Evolutionary conservation across 2,113 vertebrate genomes (phyloP), one percentile per base, ranked within the genome.

Genomic region (Corvus hawaiiensis): DNA sequence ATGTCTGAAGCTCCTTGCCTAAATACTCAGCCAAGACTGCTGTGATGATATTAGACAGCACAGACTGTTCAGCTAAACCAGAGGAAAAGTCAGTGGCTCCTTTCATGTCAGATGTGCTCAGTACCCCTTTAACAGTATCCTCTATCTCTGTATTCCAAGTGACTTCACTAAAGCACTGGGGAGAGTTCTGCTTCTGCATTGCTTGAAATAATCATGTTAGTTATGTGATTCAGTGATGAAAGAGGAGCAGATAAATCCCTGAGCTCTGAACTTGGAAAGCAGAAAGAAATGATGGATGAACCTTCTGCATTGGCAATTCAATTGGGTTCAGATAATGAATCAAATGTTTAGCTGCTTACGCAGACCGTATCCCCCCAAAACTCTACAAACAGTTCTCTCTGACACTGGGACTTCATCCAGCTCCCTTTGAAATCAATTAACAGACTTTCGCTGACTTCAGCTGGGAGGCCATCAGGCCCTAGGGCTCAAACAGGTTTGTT

Each of bases 1-100:
- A 52, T 88, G 90, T 97, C 96, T 96, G 97, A 98, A 97, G 89
- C 94, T 96, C 85, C 82, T 78, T 89, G 92, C 93, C 97, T 97
- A 97, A 98, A 97, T 94, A 77, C 48, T 92, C n/a, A 78, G 93
- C 86, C 90, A 90, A 79, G 62, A 49, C 44, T 94, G 83, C 73
- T 3, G 22, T 78, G 41, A 37, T 94, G 94, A 96, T 82, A 78
- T 72, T 82, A 94, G 73, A 87, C 92, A 96, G 92, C 80, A 82
- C 74, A 87, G 69, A 49, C 14, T 64, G 37, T 84, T 90, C 74
- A 92, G 56, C 66, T 82, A 81, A 86, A 68, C 18, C 56, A 86
- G 68, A 94, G 77, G 59, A 87, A 90, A 88, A 68, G 44, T 20
- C 83, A 58, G 56, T 58, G 56, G 54, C 51, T 93, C 41, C 35